Percentiles rank a stretch among this genome's conserved stretches.
Conservation (phyloP, 2,888 invertebrate genomes). For the Adelognathus sp. region DNA sequence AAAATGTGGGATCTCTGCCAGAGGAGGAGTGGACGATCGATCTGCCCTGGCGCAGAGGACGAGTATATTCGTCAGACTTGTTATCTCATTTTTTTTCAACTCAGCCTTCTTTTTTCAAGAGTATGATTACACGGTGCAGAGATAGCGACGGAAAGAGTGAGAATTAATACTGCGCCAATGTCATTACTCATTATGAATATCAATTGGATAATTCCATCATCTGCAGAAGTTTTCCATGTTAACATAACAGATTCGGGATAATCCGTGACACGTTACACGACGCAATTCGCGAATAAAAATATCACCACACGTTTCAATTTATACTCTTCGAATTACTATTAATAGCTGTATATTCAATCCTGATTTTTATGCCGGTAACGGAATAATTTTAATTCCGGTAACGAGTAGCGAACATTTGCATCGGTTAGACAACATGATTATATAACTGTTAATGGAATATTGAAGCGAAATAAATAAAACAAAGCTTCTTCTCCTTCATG, state of each 20-base stretch:
- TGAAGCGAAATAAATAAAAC: no score
- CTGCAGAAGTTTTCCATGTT: not conserved
- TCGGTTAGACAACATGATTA: no score
- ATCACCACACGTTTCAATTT: not conserved
- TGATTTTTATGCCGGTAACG: not conserved
- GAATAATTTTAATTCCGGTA: not conserved
- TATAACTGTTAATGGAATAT: no score
- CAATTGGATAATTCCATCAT: conserved; percentile 47
- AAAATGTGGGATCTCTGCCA: conserved; percentile 68
- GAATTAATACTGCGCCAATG: conserved; percentile 4
- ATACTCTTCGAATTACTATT: not conserved
- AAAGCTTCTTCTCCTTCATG: no score
- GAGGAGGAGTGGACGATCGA: conserved; percentile 63
- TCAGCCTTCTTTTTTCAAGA: not conserved
- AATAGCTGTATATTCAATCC: not conserved
- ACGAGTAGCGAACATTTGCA: no score
- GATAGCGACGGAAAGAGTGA: conserved; percentile 18
- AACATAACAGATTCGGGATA: not conserved
- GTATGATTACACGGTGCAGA: not conserved
- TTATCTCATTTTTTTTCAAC: not conserved
- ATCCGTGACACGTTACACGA: not conserved
- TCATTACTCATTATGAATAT: conserved; percentile 50
- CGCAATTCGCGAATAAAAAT: not conserved
- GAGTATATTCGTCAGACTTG: conserved; percentile 4
- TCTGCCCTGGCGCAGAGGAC: conserved; percentile 28